Evolutionary conservation across 1,140 invertebrate species (phyloP).

Genomic region (Rhagoletis pomonella): DNA sequence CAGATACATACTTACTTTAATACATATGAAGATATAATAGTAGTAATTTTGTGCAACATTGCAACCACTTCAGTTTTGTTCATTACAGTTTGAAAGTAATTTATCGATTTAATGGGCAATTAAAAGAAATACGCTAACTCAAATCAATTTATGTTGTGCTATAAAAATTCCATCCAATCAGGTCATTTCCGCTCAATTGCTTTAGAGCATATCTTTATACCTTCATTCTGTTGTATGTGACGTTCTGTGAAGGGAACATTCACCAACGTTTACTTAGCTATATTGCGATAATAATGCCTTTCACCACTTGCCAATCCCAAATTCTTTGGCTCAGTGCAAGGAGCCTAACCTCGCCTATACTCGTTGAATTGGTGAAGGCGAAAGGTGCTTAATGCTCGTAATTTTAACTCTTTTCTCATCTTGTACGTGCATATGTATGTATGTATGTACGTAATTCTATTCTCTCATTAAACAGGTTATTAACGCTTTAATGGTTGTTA

Average conservation of each 20-base stretch:
- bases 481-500: no score
- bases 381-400: no score
- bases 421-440: no score
- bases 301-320: slow-evolving; percentile 17
- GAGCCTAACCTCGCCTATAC: neutral
- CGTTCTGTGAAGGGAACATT: neutral
- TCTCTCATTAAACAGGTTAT: no score
- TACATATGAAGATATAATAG: neutral
- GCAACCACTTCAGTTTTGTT: neutral
- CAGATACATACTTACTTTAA: neutral
- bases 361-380: no score
- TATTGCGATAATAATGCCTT: neutral
- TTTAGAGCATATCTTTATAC: neutral
- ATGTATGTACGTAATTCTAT: no score
- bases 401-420: no score
- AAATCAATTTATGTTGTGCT: neutral
- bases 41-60: neutral
- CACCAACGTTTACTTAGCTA: neutral
- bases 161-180: slow-evolving; percentile 4
- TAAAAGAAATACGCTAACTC: neutral
- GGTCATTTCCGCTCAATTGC: slow-evolving; percentile 11
- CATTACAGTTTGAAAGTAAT: neutral
- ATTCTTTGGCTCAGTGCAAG: neutral
- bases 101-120: neutral
- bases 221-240: neutral